A percentile compares a stretch with the other conserved stretches of the same genome.
Evolutionary conservation across 2,797 vertebrate genomes (phyloP).

Genomic region (Brotula barbata): DNA sequence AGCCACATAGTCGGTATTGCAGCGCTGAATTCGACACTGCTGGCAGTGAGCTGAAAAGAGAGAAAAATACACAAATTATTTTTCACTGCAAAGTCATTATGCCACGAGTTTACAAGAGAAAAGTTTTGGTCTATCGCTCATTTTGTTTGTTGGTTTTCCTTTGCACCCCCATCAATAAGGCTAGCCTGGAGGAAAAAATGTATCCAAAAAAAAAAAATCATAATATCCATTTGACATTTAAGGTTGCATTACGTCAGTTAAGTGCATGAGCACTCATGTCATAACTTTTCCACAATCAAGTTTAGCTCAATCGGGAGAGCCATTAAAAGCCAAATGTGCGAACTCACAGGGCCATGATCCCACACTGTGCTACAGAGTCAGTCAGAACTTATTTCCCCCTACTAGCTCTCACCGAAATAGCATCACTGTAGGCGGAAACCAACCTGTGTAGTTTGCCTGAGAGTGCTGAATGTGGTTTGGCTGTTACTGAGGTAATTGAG

Average conservation of each 20-base stretch:
- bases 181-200: not conserved
- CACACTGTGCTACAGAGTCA: constrained; percentile 57
- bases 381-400: constrained; percentile 64
- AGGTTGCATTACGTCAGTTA: constrained; percentile 36
- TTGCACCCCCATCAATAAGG: not conserved
- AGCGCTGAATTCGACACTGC: constrained; percentile 84
- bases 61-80: constrained; percentile 13
- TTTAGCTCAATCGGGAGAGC: constrained; percentile 64
- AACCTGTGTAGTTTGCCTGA: constrained; percentile 59
- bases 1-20: constrained; percentile 82
- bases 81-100: not conserved
- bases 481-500: constrained; percentile 58
- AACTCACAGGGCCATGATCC: constrained; percentile 57
- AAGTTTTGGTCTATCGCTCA: too few relatives aligned
- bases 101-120: too few relatives aligned
- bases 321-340: constrained; percentile 56
- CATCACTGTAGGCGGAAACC: constrained; percentile 60
- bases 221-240: constrained; percentile 28
- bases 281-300: constrained; percentile 60
- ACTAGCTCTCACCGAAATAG: constrained; percentile 58
- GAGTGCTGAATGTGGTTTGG: constrained; percentile 72
- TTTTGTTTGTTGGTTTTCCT: not conserved
- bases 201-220: not conserved
- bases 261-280: constrained; percentile 21
- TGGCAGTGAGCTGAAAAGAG: constrained; percentile 77